A percentile compares a stretch with the other conserved stretches of the same genome.
Conservation (phyloP, 1,140 invertebrate genomes). For the Octopus bimaculoides region DNA sequence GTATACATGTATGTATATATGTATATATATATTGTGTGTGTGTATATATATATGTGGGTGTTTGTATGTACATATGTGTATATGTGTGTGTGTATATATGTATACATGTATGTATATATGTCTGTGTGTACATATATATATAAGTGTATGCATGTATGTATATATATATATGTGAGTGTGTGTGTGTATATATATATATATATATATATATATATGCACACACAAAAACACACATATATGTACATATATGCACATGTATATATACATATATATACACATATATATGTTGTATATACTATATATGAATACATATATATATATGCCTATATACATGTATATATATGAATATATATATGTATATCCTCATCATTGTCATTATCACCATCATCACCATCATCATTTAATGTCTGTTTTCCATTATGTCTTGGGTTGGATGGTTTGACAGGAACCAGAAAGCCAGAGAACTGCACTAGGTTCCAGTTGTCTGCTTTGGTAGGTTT, state of each 20-base stretch:
- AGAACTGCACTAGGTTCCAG: too few species aligned
- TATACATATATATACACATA: slow-evolving; percentile 9
- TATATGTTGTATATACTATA: background rate
- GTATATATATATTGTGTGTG: background rate
- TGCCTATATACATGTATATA: background rate
- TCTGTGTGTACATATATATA: background rate
- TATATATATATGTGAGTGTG: background rate
- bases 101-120: background rate
- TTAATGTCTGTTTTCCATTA: too few species aligned
- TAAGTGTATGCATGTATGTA: background rate
- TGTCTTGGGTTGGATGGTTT: too few species aligned
- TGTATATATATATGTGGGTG: background rate
- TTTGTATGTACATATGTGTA: background rate
- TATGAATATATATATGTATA: background rate
- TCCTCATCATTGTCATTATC: too few species aligned
- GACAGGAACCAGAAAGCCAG: too few species aligned
- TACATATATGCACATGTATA: background rate
- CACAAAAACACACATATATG: background rate
- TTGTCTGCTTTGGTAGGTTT: too few species aligned
- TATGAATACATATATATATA: background rate
- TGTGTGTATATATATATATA: background rate
- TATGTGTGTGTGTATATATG: background rate
- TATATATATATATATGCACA: background rate
- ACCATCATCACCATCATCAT: too few species aligned
- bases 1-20: background rate